Base-by-base conservation (phyloP, 2,113 vertebrate genomes). In the Heliornis fulica region DNA sequence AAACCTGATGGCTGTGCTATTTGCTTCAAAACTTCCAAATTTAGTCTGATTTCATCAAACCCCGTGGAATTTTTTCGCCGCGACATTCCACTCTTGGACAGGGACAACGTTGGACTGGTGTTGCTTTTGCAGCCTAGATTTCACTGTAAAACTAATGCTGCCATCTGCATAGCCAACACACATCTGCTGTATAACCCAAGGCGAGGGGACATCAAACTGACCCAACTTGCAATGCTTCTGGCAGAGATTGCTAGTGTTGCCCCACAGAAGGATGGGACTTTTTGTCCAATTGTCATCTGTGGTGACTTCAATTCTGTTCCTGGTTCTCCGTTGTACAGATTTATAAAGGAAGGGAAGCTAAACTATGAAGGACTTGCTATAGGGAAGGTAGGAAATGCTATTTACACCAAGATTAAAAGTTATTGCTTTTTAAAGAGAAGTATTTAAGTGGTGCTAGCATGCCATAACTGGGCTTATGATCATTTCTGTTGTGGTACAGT, bases 261-360 rank as follows among this genome's bases (percentile, higher is more conserved):
- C 66, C 93, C 89, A 93, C 97, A 93, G 88, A 97, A 98, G 17
- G 98, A 99, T 11, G 98, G 98, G 10, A 97, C 95, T 28, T 89
- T 97, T 88, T 98, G 97, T 85, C 99, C 99, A 2, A 95, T 99
- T 19, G 65, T 99, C 86, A 97, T 99, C 83, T 99, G 99, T 64
- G 99, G 99, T 17, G 99, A 99, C 93, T 99, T 99, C 87, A 99
- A 99, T 98, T 99, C 99, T 17, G 98, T 99, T 40, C 99, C 99
- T 63, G 97, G 98, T 75, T 99, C 99, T 89, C 99, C 99, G 0
- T 76, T 99, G 46, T 99, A 99, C 98, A 97, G 82, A 80, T 99
- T 99, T 80, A 98, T 99, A 97, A 99, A 97, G 87, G 98, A 98
- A 48, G 99, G 99, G 56, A 96, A 96, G 64, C 97, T 99, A 95